phyloP scores from a whole-genome alignment of 1,140 invertebrate species.

The Leptoteleia sp. region DNA sequence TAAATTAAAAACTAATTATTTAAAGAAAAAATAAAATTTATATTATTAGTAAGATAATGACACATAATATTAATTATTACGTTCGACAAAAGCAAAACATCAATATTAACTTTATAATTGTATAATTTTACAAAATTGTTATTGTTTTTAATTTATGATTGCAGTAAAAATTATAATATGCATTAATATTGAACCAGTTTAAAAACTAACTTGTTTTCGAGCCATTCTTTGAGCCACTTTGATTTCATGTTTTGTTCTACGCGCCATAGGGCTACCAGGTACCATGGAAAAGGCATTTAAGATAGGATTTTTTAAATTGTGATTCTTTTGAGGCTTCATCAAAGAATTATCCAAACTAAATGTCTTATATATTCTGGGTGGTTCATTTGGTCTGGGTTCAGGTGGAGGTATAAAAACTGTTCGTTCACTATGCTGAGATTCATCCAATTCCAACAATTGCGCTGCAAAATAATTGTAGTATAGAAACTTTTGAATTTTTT shows the following conservation, averaged over 20 bases:
- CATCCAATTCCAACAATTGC: slow-evolving; percentile 88
- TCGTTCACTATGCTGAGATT: slow-evolving; percentile 89
- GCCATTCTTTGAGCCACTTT: slow-evolving; percentile 94
- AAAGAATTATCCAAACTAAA: slow-evolving; percentile 83
- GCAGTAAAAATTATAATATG: not conserved
- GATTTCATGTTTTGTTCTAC: slow-evolving; percentile 97
- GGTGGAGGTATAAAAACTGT: slow-evolving; percentile 98
- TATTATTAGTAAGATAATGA: too few relatives aligned
- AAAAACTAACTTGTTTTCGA: slow-evolving; percentile 84
- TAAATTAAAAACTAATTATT: too few relatives aligned
- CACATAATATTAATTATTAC: too few relatives aligned
- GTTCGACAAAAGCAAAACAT: too few relatives aligned
- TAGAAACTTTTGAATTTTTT: too few relatives aligned
- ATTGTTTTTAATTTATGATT: too few relatives aligned
- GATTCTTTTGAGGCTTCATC: slow-evolving; percentile 81
- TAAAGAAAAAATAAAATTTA: not conserved
- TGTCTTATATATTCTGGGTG: slow-evolving; percentile 75
- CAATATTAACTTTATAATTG: too few relatives aligned
- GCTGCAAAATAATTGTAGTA: slow-evolving; percentile 64
- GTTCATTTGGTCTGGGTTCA: slow-evolving; percentile 84
- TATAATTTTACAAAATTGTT: too few relatives aligned
- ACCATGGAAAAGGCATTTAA: slow-evolving; percentile 78
- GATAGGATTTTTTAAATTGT: slow-evolving; percentile 74
- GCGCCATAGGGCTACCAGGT: slow-evolving; percentile 94
- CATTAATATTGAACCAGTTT: not conserved